phyloP scores from a whole-genome alignment of 2,113 vertebrate genomes.

The Chamaetylas fuelleborni region DNA sequence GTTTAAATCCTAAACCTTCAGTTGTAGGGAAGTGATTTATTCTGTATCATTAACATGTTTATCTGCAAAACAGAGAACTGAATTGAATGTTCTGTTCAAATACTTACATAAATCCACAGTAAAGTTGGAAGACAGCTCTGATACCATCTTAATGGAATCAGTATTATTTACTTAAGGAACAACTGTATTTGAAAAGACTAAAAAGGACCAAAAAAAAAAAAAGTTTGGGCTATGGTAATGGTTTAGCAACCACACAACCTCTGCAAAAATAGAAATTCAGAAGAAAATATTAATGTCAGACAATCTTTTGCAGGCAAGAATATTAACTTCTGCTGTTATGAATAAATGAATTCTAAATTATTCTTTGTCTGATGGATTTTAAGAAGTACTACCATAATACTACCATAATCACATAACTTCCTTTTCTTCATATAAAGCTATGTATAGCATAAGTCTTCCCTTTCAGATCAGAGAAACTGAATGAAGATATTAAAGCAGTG shows the following conservation, averaged over 20 bases:
- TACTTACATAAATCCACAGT: not conserved
- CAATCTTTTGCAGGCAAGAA: not conserved
- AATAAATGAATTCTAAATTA: slow-evolving; percentile 58
- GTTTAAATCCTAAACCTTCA: not conserved
- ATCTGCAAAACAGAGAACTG: not conserved
- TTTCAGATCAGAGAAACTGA: slow-evolving; percentile 55
- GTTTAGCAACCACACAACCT: not conserved
- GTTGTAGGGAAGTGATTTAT: not conserved
- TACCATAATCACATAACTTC: slow-evolving; percentile 2
- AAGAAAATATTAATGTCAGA: not conserved
- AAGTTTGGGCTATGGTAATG: not conserved
- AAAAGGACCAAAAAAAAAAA: not conserved
- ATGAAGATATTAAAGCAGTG: slow-evolving; percentile 40
- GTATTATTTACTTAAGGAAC: slow-evolving; percentile 14
- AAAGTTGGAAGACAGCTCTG: not conserved
- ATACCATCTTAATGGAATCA: not conserved
- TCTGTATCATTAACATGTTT: not conserved
- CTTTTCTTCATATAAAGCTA: not conserved
- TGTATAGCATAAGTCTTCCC: not conserved
- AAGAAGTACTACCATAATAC: not conserved
- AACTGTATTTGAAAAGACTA: not conserved
- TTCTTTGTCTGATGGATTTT: slow-evolving; percentile 9
- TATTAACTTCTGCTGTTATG: not conserved
- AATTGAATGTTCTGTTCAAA: not conserved
- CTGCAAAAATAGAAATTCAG: not conserved